phyloP scores from a whole-genome alignment of 2,888 invertebrate species.

The Hedychridium roseum region DNA sequence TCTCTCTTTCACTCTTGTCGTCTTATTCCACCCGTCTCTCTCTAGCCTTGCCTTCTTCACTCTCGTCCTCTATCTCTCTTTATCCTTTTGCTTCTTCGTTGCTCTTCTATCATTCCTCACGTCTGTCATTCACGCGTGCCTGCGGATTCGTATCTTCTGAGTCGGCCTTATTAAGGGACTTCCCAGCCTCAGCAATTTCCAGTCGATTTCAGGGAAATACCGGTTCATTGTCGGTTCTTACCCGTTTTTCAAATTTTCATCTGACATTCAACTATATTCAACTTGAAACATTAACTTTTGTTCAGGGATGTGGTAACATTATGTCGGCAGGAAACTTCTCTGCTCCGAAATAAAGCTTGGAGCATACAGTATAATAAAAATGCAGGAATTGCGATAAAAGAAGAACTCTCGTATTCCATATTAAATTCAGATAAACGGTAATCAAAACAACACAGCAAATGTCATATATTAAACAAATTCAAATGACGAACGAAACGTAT shows the following conservation, averaged over 20 bases:
- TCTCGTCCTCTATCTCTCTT: background rate
- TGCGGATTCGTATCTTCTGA: no score
- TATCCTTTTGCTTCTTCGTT: background rate
- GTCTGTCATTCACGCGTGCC: background rate
- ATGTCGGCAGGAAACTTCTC: background rate
- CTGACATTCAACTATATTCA: background rate
- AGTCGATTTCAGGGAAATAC: no score
- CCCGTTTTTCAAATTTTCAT: background rate
- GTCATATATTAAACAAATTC: no score
- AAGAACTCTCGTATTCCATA: no score
- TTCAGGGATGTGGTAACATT: background rate
- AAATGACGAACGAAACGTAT: no score
- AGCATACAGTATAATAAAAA: no score
- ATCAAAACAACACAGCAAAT: no score
- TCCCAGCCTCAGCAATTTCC: no score
- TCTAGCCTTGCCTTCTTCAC: slow-evolving; percentile 22
- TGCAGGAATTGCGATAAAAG: no score
- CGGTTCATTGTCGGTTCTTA: background rate
- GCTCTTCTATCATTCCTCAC: background rate
- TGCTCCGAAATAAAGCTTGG: no score
- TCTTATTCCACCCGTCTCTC: slow-evolving; percentile 4
- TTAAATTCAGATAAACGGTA: no score
- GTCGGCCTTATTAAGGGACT: no score
- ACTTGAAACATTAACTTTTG: background rate
- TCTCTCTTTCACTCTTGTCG: slow-evolving; percentile 6